Evolutionary conservation across 2,888 invertebrate genomes (phyloP).

Genomic region (Lasioglossum villosulum): DNA sequence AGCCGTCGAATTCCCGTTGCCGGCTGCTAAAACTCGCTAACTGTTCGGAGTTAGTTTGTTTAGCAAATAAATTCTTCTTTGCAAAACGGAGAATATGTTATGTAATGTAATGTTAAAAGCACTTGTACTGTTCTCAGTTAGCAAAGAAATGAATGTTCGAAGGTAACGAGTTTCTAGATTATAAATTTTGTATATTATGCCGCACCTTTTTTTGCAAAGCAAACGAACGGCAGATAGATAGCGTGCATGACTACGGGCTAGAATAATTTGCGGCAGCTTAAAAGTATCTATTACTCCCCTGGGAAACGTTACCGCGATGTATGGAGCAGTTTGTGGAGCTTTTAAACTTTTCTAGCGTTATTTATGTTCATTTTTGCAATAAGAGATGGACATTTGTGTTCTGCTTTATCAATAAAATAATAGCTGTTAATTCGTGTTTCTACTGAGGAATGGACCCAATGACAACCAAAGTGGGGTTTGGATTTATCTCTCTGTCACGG

Average conservation of each 20-base stretch:
- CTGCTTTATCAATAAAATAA: not conserved
- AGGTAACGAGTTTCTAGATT: not conserved
- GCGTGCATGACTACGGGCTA: not conserved
- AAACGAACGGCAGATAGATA: not conserved
- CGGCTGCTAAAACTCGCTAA: slow-evolving; percentile 5
- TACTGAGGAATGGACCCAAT: not conserved
- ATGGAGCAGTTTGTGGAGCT: not conserved
- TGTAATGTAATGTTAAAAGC: not conserved
- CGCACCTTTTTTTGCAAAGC: not conserved
- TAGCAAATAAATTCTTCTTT: not conserved
- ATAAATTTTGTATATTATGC: not conserved
- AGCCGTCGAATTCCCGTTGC: slow-evolving; percentile 50
- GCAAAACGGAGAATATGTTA: not conserved
- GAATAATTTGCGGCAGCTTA: not conserved
- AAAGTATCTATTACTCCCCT: not conserved
- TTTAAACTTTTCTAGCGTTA: not conserved
- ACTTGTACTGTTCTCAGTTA: not conserved
- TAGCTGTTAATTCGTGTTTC: not conserved
- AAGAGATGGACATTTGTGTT: not conserved
- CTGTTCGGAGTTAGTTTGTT: not conserved
- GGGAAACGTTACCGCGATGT: not conserved
- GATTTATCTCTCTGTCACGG: too few relatives aligned
- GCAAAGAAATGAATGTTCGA: not conserved
- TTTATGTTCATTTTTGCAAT: not conserved
- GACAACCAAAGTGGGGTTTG: too few relatives aligned